phyloP scores from a whole-genome alignment of 2,888 invertebrate species.

The Dinocampus coccinellae region DNA sequence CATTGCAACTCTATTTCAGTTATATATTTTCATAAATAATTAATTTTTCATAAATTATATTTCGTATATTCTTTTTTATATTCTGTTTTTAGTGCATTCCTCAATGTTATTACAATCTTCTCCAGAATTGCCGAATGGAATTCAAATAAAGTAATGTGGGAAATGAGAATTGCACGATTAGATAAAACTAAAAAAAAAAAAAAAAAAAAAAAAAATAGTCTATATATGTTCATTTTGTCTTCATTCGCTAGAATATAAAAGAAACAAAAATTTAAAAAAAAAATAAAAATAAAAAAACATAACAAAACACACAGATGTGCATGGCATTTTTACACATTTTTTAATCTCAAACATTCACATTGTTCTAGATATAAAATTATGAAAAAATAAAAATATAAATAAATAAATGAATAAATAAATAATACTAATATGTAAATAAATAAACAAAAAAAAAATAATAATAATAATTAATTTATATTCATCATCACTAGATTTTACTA shows the following conservation, averaged over 20 bases:
- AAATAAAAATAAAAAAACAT: neutral
- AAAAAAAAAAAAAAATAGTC: neutral
- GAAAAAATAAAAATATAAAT: too few species aligned
- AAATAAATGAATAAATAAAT: too few species aligned
- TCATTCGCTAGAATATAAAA: neutral
- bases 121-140: slow-evolving; percentile 37
- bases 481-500: slow-evolving; percentile 17
- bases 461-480: neutral
- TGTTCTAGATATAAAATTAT: neutral
- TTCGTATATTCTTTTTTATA: slow-evolving; percentile 30
- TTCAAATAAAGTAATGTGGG: slow-evolving; percentile 50
- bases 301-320: slow-evolving; percentile 15
- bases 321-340: slow-evolving; percentile 15
- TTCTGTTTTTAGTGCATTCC: slow-evolving; percentile 37
- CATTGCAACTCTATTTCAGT: neutral
- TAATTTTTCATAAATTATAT: slow-evolving; percentile 18
- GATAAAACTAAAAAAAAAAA: slow-evolving; percentile 34
- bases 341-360: slow-evolving; percentile 4
- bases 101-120: slow-evolving; percentile 37
- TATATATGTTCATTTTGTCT: neutral
- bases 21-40: slow-evolving; percentile 10
- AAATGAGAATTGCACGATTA: slow-evolving; percentile 44
- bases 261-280: neutral
- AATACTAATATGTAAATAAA: too few species aligned
- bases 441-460: too few species aligned